Conservation (phyloP, 2,888 invertebrate species). For the Agrotis puta region DNA sequence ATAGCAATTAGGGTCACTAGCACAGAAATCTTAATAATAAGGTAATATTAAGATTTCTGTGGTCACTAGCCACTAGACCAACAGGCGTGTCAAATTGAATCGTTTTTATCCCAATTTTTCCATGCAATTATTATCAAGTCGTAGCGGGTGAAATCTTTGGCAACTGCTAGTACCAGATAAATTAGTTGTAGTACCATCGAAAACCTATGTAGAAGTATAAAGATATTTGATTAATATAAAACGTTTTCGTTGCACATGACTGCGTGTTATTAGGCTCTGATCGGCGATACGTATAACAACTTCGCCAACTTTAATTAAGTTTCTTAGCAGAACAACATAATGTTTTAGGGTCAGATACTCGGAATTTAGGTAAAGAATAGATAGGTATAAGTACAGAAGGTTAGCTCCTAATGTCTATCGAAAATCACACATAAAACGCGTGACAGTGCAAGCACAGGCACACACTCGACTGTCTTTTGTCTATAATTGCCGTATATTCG, state of each 20-base stretch:
- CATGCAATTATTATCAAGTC: too few species aligned
- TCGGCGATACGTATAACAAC: constrained; percentile 45
- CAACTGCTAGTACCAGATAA: too few species aligned
- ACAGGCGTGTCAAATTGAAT: too few species aligned
- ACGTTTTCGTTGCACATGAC: constrained; percentile 44
- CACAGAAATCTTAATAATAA: too few species aligned
- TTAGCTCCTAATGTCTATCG: background rate
- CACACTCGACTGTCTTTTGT: too few species aligned
- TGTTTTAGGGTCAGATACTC: constrained; percentile 29
- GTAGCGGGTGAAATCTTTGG: too few species aligned
- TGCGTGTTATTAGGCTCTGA: constrained; percentile 37
- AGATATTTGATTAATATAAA: constrained; percentile 47
- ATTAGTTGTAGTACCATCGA: background rate
- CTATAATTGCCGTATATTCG: too few species aligned
- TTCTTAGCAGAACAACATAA: constrained; percentile 45
- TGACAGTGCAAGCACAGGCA: too few species aligned
- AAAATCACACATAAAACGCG: background rate
- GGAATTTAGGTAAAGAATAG: constrained; percentile 16
- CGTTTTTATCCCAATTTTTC: too few species aligned
- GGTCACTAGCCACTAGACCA: too few species aligned
- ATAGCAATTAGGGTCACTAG: too few species aligned
- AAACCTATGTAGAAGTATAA: constrained; percentile 1
- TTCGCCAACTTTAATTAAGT: constrained; percentile 60
- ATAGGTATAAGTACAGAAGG: background rate
- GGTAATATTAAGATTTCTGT: too few species aligned